Evolutionary conservation across 1,140 invertebrate genomes (phyloP).

Genomic region (Diuraphis noxia): DNA sequence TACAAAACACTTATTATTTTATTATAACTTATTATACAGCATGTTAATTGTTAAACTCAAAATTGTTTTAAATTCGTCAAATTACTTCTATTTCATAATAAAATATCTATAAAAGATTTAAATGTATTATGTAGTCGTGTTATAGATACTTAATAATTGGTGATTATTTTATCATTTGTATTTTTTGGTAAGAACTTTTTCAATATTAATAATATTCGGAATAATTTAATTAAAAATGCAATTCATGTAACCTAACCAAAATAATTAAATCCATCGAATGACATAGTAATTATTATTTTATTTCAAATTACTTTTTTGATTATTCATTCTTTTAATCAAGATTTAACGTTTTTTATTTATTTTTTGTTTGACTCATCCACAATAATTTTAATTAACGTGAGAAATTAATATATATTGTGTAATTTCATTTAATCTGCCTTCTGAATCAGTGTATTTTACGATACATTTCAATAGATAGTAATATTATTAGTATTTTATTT

Average conservation of each 20-base stretch:
- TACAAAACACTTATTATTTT: neutral
- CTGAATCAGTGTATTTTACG: neutral
- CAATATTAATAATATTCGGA: neutral
- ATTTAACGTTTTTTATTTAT: neutral
- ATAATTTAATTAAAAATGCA: neutral
- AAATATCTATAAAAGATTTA: neutral
- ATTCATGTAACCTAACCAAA: neutral
- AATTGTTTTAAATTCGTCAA: too few relatives aligned
- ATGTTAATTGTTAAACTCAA: too few relatives aligned
- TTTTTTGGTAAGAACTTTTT: neutral
- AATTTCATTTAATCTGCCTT: neutral
- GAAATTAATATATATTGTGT: neutral
- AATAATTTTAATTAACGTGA: constrained; percentile 1
- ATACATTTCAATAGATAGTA: neutral
- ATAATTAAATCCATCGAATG: neutral
- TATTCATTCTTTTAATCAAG: neutral
- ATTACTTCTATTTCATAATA: too few relatives aligned
- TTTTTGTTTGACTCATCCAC: neutral
- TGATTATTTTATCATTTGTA: neutral
- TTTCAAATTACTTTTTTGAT: neutral
- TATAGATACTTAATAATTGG: neutral
- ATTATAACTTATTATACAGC: neutral
- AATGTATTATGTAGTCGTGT: neutral
- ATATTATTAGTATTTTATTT: neutral
- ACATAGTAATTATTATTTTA: neutral